Conservation (phyloP, 2,888 invertebrate genomes). For the Unio pictorum region DNA sequence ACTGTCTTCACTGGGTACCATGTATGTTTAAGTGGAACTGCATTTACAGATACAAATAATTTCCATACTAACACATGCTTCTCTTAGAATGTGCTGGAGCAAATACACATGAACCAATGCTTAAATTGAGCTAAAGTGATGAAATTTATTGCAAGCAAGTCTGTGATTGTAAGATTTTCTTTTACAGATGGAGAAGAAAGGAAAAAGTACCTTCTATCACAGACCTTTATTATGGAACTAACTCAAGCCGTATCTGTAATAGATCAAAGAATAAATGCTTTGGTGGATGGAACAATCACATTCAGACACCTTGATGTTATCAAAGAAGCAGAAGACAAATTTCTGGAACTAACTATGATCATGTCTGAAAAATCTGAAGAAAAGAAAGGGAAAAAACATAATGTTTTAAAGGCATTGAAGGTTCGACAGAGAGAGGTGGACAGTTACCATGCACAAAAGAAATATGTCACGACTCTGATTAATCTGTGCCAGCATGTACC, state of each 20-base stretch:
- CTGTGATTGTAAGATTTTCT: too few species aligned
- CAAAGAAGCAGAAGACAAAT: conserved; percentile 6
- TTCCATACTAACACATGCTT: too few species aligned
- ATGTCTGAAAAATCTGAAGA: not conserved
- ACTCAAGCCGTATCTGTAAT: conserved; percentile 4
- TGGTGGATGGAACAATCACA: conserved; percentile 10
- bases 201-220: not conserved
- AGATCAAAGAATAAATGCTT: not conserved
- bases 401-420: conserved; percentile 1
- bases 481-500: conserved; percentile 2
- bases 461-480: not conserved
- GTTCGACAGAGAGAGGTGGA: conserved; percentile 4
- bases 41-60: too few species aligned
- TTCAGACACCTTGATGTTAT: conserved; percentile 15
- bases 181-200: too few species aligned
- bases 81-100: too few species aligned
- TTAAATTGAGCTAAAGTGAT: too few species aligned
- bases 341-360: conserved; percentile 1
- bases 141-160: too few species aligned
- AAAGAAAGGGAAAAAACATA: not conserved
- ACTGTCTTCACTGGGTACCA: too few species aligned
- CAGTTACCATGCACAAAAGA: not conserved
- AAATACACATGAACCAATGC: too few species aligned
- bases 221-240: not conserved
- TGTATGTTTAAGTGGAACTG: too few species aligned